phyloP scores from a whole-genome alignment of 1,140 invertebrate genomes.

The Drosophila pseudoananassae region DNA sequence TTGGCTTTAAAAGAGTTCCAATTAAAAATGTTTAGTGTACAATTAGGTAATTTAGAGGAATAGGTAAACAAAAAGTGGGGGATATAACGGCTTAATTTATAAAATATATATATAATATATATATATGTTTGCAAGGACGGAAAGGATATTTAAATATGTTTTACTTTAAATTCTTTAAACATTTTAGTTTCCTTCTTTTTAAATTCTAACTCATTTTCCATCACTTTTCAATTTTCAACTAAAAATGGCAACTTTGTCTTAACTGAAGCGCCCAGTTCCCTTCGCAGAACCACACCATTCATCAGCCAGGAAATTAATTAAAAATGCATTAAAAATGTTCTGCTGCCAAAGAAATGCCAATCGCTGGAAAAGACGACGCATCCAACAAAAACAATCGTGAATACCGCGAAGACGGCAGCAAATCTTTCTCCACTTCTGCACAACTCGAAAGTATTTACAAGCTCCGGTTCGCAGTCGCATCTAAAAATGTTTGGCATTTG shows the following conservation, averaged over 20 bases:
- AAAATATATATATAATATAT: background rate
- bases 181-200: background rate
- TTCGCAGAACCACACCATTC: slow-evolving; percentile 14
- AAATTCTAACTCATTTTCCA: background rate
- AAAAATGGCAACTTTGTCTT: slow-evolving; percentile 38
- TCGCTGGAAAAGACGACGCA: slow-evolving; percentile 18
- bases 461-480: slow-evolving; percentile 77
- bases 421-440: slow-evolving; percentile 75
- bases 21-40: background rate
- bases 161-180: too few species aligned
- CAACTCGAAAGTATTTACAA: slow-evolving; percentile 78
- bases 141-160: too few species aligned
- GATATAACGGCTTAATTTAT: background rate
- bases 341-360: slow-evolving; percentile 41
- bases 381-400: slow-evolving; percentile 42
- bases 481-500: slow-evolving; percentile 81
- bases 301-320: slow-evolving; percentile 70
- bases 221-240: slow-evolving; percentile 2
- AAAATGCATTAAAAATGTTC: slow-evolving; percentile 74
- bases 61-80: background rate
- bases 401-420: slow-evolving; percentile 59
- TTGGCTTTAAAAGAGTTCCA: background rate
- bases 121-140: too few species aligned
- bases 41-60: background rate
- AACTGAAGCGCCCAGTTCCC: background rate